phyloP scores from a whole-genome alignment of 2,113 vertebrate species.

The Bubo scandiacus region DNA sequence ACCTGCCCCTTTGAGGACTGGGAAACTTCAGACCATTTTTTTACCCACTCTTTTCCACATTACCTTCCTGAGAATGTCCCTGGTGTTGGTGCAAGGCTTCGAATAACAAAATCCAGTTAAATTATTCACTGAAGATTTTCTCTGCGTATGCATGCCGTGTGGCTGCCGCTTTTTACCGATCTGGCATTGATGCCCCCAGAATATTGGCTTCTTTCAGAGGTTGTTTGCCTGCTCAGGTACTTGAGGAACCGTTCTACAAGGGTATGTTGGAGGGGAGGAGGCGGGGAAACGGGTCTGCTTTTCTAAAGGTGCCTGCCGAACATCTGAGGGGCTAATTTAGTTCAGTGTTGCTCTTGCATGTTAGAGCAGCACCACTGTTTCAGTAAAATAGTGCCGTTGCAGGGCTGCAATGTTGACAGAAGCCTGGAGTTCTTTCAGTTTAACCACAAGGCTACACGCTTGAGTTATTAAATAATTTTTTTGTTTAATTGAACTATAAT shows the following conservation, averaged over 20 bases:
- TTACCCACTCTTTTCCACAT: not conserved
- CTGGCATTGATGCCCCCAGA: not conserved
- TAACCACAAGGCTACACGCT: constrained; percentile 58
- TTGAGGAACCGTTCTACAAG: not conserved
- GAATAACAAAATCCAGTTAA: not conserved
- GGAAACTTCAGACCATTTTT: not conserved
- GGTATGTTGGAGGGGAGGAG: not conserved
- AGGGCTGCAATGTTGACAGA: constrained; percentile 51
- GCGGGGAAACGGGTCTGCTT: not conserved
- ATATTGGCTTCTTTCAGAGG: not conserved
- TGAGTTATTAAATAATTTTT: constrained; percentile 43
- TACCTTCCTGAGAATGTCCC: not conserved
- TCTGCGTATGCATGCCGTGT: fast-evolving
- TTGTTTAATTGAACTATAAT: constrained; percentile 46
- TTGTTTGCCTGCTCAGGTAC: not conserved
- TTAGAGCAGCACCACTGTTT: not conserved
- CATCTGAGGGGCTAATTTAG: not conserved
- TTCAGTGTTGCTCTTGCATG: not conserved
- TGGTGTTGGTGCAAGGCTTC: not conserved
- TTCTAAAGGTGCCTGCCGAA: constrained; percentile 5
- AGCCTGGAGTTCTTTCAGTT: constrained; percentile 58
- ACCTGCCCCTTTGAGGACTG: not conserved
- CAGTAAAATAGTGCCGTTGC: not conserved
- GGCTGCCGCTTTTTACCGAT: not conserved
- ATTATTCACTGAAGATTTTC: not conserved